phyloP scores from a whole-genome alignment of 2,113 vertebrate genomes.

The Boleophthalmus pectinirostris region DNA sequence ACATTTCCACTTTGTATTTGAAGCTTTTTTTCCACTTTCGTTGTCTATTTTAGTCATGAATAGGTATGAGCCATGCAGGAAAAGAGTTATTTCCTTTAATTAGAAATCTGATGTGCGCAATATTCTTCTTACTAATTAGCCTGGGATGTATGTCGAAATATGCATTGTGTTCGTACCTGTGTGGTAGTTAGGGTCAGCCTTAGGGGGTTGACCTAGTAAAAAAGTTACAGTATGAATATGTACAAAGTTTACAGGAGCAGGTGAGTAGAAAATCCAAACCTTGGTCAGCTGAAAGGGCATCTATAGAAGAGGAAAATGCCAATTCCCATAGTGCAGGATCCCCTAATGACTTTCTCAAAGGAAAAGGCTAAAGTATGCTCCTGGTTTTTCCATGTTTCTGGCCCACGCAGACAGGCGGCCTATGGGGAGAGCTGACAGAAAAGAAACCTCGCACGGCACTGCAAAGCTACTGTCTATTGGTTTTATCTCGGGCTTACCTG shows the following conservation, averaged over 20 bases:
- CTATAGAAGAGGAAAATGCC: constrained; percentile 49
- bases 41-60: constrained; percentile 73
- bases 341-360: constrained; percentile 57
- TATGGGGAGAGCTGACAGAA: constrained; percentile 51
- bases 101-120: constrained; percentile 67
- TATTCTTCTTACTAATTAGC: constrained; percentile 77
- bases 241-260: constrained; percentile 33
- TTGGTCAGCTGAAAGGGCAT: constrained; percentile 49
- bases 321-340: constrained; percentile 51
- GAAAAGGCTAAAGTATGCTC: constrained; percentile 27
- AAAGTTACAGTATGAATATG: constrained; percentile 51
- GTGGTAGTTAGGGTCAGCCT: constrained; percentile 67
- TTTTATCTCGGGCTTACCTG: constrained; percentile 47
- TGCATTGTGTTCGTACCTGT: constrained; percentile 65
- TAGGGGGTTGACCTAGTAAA: constrained; percentile 71
- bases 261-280: constrained; percentile 43
- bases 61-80: constrained; percentile 68
- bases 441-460: constrained; percentile 21
- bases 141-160: constrained; percentile 62
- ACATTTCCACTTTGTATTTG: constrained; percentile 67
- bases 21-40: constrained; percentile 40
- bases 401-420: constrained; percentile 57
- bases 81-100: constrained; percentile 74
- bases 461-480: constrained; percentile 23
- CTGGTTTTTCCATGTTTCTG: constrained; percentile 34